A percentile compares a stretch with the other conserved stretches of the same genome.
Evolutionary conservation across 2,797 vertebrate species (phyloP).

Genomic region (Ptychadena robeensis): DNA sequence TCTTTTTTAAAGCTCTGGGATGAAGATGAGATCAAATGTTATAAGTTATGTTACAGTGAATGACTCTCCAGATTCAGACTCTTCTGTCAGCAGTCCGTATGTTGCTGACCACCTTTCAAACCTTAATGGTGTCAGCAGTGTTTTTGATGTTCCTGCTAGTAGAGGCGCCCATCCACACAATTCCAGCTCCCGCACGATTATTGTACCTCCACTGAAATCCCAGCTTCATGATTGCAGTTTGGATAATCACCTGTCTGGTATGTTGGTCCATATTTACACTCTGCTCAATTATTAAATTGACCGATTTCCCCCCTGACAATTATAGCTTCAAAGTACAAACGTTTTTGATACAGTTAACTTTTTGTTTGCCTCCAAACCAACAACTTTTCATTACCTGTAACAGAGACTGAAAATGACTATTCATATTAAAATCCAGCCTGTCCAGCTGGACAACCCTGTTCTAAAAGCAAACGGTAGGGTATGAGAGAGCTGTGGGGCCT

Average conservation of each 20-base stretch:
- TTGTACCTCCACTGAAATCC: constrained; percentile 87
- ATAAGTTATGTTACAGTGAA: constrained; percentile 98
- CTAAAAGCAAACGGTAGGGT: no score
- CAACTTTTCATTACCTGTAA: no score
- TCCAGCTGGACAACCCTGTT: no score
- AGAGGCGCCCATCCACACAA: constrained; percentile 70
- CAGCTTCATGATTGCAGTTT: constrained; percentile 82
- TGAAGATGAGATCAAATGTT: constrained; percentile 91
- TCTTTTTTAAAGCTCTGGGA: constrained; percentile 74
- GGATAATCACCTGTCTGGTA: constrained; percentile 77
- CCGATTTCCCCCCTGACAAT: no score
- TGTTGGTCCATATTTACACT: neutral
- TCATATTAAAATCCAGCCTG: no score
- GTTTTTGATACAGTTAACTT: no score
- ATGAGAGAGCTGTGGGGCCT: no score
- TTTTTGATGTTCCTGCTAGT: constrained; percentile 71
- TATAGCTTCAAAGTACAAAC: no score
- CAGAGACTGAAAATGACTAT: no score
- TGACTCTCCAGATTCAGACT: constrained; percentile 96
- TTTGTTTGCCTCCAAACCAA: no score
- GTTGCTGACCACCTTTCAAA: constrained; percentile 79
- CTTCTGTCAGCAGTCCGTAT: constrained; percentile 90
- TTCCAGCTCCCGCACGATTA: constrained; percentile 84
- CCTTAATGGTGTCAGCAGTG: constrained; percentile 69
- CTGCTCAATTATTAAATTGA: no score